phyloP scores from a whole-genome alignment of 2,888 invertebrate species.

The Ashinkailepas kermadecensis region DNA sequence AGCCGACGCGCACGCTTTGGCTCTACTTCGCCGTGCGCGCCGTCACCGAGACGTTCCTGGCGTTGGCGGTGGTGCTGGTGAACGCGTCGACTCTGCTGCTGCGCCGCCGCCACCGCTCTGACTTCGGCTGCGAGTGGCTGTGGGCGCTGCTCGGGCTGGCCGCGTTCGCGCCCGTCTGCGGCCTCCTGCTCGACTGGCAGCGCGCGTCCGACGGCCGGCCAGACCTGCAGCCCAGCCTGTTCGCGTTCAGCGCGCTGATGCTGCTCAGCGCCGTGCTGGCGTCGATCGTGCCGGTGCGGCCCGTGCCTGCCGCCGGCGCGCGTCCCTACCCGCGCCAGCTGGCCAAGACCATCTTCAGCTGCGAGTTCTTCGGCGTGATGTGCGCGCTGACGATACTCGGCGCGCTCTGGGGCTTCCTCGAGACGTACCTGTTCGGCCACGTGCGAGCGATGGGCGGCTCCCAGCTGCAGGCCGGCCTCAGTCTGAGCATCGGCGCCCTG shows the following conservation, averaged over 20 bases:
- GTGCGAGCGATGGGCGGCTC: slow-evolving; percentile 48
- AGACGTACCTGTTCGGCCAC: slow-evolving; percentile 66
- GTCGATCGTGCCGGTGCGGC: slow-evolving; percentile 27
- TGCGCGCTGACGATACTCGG: slow-evolving; percentile 63
- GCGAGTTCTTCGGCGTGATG: slow-evolving; percentile 45
- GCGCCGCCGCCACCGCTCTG: slow-evolving; percentile 32
- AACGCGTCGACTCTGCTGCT: slow-evolving; percentile 33
- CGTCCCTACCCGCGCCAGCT: slow-evolving; percentile 2
- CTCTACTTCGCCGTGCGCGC: slow-evolving; percentile 36
- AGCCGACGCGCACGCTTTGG: slow-evolving; percentile 36
- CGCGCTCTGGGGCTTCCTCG: slow-evolving; percentile 69
- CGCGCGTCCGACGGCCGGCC: slow-evolving; percentile 27
- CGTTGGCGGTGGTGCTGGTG: slow-evolving; percentile 34
- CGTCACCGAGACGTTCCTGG: slow-evolving; percentile 36
- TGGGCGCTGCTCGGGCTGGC: slow-evolving; percentile 32
- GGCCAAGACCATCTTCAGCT: slow-evolving; percentile 25
- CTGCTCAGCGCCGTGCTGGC: slow-evolving; percentile 29
- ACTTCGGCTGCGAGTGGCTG: slow-evolving; percentile 33
- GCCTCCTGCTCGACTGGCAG: slow-evolving; percentile 30
- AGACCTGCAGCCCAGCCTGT: slow-evolving; percentile 32
- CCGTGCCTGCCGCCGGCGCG: background rate
- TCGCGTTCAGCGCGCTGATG: slow-evolving; percentile 31
- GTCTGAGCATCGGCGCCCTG: slow-evolving; percentile 58
- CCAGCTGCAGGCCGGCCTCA: slow-evolving; percentile 56
- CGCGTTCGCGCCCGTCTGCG: slow-evolving; percentile 30